Base-by-base conservation (phyloP, 2,797 vertebrate species). In the Coreius guichenoti region DNA sequence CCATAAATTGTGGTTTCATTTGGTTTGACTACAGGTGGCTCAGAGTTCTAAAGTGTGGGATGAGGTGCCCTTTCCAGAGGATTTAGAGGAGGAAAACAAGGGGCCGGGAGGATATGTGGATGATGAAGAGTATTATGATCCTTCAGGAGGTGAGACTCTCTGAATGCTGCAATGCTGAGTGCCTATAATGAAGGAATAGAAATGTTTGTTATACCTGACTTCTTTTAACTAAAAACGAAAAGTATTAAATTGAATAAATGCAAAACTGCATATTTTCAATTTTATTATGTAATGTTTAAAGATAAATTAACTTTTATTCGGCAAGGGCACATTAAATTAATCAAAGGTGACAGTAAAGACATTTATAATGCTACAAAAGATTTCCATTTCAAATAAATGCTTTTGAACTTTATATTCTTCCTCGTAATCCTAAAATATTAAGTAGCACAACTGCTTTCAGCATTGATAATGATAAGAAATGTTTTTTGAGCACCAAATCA, bases 31-130 rank as follows among this genome's bases (percentile, higher is more conserved):
- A 54, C 91, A 96, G 95, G 94, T 95, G 92, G 93, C 90, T 49
- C 89, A 89, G 81, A 91, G 93, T 88, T 96, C 95, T 47, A 96
- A 95, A 92, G 95, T 96, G 84, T 96, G 94, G 95, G 94, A 92
- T 61, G 95, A 96, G 90, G 93, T 96, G 31, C 92, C 94, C 9
- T 67, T 95, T 80, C 94, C 94, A 6, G 95, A 95, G 85, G 94
- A 96, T 89, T 81, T 95, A 86, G 94, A 95, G 67, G 90, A 91
- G 1, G 90, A 91, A 80, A 94, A 91, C 43, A 87, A 86, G 11
- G 80, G 56, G 82, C 90, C 92, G 12, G 91, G 43, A 33, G 93
- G 87, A 81, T 91, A 94, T 78, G 91, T 95, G 83, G 94, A 93
- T 19, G 95, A 96, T 13, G 95, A 96, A 5, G 95, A 95, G 81